A percentile compares a stretch with the other conserved stretches of the same genome.
Evolutionary conservation across 2,888 invertebrate species (phyloP).

Genomic region (Druceiella hillmani): DNA sequence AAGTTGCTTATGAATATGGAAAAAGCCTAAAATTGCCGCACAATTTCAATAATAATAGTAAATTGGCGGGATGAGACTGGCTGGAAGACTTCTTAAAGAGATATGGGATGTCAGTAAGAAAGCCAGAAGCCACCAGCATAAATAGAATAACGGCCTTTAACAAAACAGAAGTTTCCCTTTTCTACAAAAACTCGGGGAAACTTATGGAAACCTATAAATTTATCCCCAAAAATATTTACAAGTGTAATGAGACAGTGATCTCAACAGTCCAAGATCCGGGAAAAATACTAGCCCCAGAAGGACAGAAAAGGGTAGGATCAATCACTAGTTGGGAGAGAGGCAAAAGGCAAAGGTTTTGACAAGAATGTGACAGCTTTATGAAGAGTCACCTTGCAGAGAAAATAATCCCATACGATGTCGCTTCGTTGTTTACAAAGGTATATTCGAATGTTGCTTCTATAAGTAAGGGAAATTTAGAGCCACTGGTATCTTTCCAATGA

Average conservation of each 20-base stretch:
- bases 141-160: background rate
- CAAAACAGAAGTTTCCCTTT: background rate
- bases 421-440: too few relatives aligned
- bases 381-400: slow-evolving; percentile 1
- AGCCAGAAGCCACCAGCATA: slow-evolving; percentile 1
- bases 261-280: slow-evolving; percentile 27
- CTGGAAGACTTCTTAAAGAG: background rate
- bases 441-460: background rate
- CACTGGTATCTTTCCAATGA: background rate
- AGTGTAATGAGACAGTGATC: too few relatives aligned
- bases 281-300: slow-evolving; percentile 27
- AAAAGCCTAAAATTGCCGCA: background rate
- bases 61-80: background rate
- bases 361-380: background rate
- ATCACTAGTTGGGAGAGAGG: slow-evolving; percentile 28
- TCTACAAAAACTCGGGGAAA: background rate
- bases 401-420: too few relatives aligned
- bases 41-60: background rate
- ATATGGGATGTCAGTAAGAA: background rate
- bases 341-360: slow-evolving; percentile 22
- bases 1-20: background rate
- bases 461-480: background rate
- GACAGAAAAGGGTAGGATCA: slow-evolving; percentile 28
- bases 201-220: background rate
- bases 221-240: too few relatives aligned